A percentile compares a stretch with the other conserved stretches of the same genome.
These are phyloP conservation scores for Gymnarchus niloticus DNA, from an alignment of 2,113 vertebrate genomes.

Conservation along the genomic window DNA sequence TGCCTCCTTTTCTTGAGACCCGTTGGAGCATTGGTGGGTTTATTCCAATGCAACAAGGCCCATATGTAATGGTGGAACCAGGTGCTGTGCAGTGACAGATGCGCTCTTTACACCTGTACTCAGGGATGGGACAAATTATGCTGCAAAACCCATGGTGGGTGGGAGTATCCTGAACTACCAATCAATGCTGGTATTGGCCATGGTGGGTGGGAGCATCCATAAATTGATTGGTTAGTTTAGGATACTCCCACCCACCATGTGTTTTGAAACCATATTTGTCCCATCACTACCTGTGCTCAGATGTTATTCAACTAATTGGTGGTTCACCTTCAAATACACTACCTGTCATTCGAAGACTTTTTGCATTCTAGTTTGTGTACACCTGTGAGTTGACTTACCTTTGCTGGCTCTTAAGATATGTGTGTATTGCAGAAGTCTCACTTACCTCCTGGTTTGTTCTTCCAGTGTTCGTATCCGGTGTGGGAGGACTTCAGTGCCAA, in stretches of 20 bases:
- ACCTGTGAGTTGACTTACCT: constrained; percentile 18
- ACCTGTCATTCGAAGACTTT: neutral
- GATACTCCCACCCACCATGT: too few species aligned
- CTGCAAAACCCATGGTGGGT: too few species aligned
- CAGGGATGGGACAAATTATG: too few species aligned
- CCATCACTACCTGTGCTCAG: neutral
- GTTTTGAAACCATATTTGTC: too few species aligned
- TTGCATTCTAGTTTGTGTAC: neutral
- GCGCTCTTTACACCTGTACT: neutral
- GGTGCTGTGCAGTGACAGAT: neutral
- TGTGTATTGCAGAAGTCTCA: constrained; percentile 5
- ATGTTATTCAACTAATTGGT: neutral
- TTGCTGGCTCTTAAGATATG: neutral
- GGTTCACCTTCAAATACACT: neutral
- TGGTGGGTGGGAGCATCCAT: too few species aligned
- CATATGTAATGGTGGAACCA: neutral
- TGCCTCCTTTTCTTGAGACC: neutral
- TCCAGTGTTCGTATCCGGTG: constrained; percentile 91
- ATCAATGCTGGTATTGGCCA: too few species aligned
- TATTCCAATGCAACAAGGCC: neutral
- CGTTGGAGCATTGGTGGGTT: neutral
- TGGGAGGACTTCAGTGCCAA: constrained; percentile 99
- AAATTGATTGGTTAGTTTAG: too few species aligned
- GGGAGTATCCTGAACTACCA: too few species aligned
- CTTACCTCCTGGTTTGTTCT: constrained; percentile 26